Evolutionary conservation across 1,140 invertebrate genomes (phyloP), one percentile per base, ranked within the genome.

Genomic region (Paraescarpia echinospica): DNA sequence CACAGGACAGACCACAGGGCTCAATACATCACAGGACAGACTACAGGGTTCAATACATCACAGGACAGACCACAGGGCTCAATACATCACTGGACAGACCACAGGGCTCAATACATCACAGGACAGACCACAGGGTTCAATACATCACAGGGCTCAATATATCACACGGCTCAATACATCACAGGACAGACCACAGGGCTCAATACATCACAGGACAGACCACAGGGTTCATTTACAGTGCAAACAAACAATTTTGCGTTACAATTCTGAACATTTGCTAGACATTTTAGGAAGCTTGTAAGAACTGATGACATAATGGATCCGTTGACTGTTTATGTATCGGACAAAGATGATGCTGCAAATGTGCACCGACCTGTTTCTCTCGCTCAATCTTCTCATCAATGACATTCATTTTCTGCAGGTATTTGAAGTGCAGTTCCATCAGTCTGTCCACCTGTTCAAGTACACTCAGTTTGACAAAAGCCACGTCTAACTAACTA

Each of bases 401-500:
- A n/a, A 98, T 97, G 91, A 97, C 96, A 94, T 99, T 97, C 1
- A 99, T 98, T 96, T 98, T 99, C 94, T 99, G 98, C 94, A 99
- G 97, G 96, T 99, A 99, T 96, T 99, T 99, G 94, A 99, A 99
- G 96, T 99, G 99, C 89, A 99, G 96, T 96, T 99, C 99, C 95
- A 99, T 96, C 31, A 99, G 96, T 94, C 99, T 96, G 95, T 99
- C 99, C 0, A 99, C 98, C 96, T 96, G 93, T 12, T 6, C 41
- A 41, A 12, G 12, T 4, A 41, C 41, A 41, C 12, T 41, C 14
- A 77, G 59, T 77, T 27, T 18, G n/a, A n/a, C n/a, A n/a, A n/a
- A n/a, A n/a, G n/a, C n/a, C n/a, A n/a, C n/a, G n/a, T 0, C 48
- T 51, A 18, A 8, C 48, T 51, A 18, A 18, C 1, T 51, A 51